A percentile compares a stretch with the other conserved stretches of the same genome.
Conservation (phyloP, 2,797 vertebrate genomes). For the Percopsis omiscomaycus region DNA sequence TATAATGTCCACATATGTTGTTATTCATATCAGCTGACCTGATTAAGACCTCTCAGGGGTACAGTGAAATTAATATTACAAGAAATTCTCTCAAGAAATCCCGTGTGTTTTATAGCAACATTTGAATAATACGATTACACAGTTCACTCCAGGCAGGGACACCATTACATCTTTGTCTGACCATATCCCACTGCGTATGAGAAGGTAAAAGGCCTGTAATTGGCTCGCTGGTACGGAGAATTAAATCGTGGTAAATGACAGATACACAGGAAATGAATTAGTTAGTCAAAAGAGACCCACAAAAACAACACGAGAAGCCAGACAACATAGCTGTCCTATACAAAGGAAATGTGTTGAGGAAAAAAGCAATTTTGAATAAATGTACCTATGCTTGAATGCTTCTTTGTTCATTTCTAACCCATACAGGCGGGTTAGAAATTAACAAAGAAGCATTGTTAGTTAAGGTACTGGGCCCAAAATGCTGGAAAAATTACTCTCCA, state of each 20-base stretch:
- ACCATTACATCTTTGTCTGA: neutral
- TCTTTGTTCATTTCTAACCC: no score
- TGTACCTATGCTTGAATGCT: no score
- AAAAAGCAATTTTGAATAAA: no score
- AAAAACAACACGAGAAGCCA: neutral
- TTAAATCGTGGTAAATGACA: slow-evolving; percentile 8
- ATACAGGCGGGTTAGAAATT: neutral
- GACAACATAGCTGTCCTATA: no score
- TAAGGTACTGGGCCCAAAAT: neutral
- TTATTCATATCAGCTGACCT: neutral
- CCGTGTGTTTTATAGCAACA: no score
- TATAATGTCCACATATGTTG: neutral
- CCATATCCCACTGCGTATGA: no score
- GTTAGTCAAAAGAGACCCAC: slow-evolving; percentile 4
- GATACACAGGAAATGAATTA: neutral
- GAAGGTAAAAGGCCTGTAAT: neutral
- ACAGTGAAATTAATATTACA: neutral
- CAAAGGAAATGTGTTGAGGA: no score
- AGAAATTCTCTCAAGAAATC: no score
- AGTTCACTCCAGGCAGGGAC: neutral
- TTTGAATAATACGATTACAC: neutral
- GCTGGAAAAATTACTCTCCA: neutral
- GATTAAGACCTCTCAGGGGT: neutral
- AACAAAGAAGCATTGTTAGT: slow-evolving; percentile 7
- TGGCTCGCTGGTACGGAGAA: neutral